Evolutionary conservation across 1,140 invertebrate genomes (phyloP), one percentile per base, ranked within the genome.

Genomic region (honey bee (Apis mellifera)): DNA sequence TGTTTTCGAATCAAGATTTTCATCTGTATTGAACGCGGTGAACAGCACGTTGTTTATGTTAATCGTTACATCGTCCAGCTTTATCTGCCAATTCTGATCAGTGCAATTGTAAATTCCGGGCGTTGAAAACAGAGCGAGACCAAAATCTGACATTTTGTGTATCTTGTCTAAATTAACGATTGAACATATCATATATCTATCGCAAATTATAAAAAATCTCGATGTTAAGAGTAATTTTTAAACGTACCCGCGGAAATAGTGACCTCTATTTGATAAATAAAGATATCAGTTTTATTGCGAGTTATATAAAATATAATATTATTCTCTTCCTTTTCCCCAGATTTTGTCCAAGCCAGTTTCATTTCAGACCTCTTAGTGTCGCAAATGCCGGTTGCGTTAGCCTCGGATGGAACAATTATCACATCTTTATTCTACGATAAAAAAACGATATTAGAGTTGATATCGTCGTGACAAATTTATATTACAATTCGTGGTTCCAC

Each of bases 301-400:
- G 0, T 5, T 3, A 76, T 32, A 0, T 7, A 1, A 21, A 76
- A 75, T 8, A 7, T 48, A 17, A 73, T n/a, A 0, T 3, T 73
- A 9, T 52, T 11, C 1, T n/a, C 8, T 13, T 7, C 8, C 2
- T 0, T 0, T 0, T 26, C 1, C 1, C 26, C 26, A 26, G 42
- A n/a, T 69, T 48, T 42, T 19, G 68, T 2, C 68, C 68, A 70
- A 9, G 0, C 12, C 19, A 70, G 13, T 2, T 2, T 1, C 48
- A 70, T 52, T 8, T 11, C 2, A 3, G 42, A 32, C 4, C 4
- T 17, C 19, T 23, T 52, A 19, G 4, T 17, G 9, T 1, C 4
- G 48, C 68, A 70, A 54, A 0, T 12, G 1, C 68, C 68, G 7
- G 0, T 26, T 12, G 9, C 17, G 4, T 0, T 9, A 26, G n/a